These are phyloP conservation scores for Rapana venosa DNA, from an alignment of 2,888 invertebrate species.

Conservation along the genomic window DNA sequence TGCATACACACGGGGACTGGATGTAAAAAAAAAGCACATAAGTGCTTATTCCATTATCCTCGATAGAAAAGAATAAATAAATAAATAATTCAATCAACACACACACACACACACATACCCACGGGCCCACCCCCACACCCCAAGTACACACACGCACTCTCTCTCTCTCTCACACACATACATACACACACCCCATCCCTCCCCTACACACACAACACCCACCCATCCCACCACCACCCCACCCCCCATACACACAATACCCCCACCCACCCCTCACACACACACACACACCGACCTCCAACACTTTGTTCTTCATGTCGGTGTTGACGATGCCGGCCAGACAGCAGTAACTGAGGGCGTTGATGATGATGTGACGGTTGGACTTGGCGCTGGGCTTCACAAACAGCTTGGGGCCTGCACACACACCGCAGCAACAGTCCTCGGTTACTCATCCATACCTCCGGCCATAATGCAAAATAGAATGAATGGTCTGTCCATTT, in stretches of 20 bases:
- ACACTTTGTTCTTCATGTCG: conserved; percentile 93
- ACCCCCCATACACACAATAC: not conserved
- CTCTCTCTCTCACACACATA: not conserved
- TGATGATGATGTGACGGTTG: conserved; percentile 96
- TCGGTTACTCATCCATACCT: no score
- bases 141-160: no score
- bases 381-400: conserved; percentile 98
- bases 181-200: not conserved
- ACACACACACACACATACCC: no score
- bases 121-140: no score
- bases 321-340: conserved; percentile 98
- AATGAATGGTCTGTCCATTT: no score
- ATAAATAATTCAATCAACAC: no score
- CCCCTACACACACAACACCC: not conserved
- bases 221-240: not conserved
- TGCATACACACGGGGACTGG: no score
- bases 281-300: conserved; percentile 82
- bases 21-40: no score
- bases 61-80: no score
- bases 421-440: no score
- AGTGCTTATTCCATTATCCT: no score
- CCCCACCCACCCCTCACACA: not conserved
- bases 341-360: conserved; percentile 98
- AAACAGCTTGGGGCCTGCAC: conserved; percentile 93
- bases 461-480: no score